These are phyloP conservation scores for Bos indicus DNA, from an alignment of 2,113 vertebrate genomes.

Conservation along the genomic window DNA sequence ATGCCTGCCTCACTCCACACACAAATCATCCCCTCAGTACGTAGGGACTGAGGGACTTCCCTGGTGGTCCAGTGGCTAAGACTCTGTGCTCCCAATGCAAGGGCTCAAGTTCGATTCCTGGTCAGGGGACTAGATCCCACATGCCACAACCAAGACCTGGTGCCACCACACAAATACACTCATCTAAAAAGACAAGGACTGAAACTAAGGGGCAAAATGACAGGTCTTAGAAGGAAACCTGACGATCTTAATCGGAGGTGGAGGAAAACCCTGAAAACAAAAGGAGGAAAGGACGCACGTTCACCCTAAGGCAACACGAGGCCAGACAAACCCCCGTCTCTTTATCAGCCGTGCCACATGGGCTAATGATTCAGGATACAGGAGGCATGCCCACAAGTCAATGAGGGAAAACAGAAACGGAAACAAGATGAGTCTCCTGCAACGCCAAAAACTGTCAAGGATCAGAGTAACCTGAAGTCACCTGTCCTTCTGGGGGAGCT, in stretches of 20 bases:
- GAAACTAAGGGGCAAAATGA: not conserved
- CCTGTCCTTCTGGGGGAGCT: not conserved
- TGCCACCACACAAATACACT: not conserved
- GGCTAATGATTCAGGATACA: not conserved
- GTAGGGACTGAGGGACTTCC: not conserved
- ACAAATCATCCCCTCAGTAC: not conserved
- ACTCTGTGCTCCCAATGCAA: not conserved
- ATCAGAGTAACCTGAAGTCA: rapidly evolving
- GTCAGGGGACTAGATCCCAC: not conserved
- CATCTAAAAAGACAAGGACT: not conserved
- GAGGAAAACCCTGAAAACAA: not conserved
- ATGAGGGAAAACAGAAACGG: not conserved
- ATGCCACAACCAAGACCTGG: not conserved
- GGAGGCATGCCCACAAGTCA: rapidly evolving
- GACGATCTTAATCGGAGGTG: not conserved
- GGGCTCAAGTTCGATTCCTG: not conserved
- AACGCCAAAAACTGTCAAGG: not conserved
- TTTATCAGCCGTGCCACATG: not conserved
- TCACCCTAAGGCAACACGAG: rapidly evolving
- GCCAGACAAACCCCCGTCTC: too few relatives aligned
- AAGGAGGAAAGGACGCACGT: rapidly evolving
- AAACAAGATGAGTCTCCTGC: not conserved
- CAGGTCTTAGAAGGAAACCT: not conserved
- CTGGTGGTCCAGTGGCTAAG: not conserved
- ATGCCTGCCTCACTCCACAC: not conserved